phyloP scores from a whole-genome alignment of 2,113 vertebrate genomes.

The Athene cunicularia region DNA sequence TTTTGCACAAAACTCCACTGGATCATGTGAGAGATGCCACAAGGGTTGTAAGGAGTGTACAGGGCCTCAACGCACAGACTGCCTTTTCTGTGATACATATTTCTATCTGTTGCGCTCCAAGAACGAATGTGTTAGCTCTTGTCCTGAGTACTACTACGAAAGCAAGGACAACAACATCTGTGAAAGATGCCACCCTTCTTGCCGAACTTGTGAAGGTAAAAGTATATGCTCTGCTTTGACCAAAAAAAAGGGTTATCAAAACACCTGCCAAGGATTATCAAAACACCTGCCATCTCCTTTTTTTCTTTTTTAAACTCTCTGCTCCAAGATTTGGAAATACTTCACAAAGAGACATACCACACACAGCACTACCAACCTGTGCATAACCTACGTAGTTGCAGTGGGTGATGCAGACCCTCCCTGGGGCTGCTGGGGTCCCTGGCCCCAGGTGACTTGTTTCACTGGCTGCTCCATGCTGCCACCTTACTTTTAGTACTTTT shows the following conservation, averaged over 20 bases:
- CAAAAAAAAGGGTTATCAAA: background rate
- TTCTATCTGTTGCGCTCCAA: constrained; percentile 79
- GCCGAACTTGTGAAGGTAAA: constrained; percentile 84
- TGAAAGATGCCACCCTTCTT: constrained; percentile 86
- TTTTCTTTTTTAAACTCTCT: background rate
- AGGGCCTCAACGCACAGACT: constrained; percentile 75
- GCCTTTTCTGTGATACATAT: constrained; percentile 79
- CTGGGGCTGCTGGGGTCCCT: background rate
- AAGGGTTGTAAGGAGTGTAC: constrained; percentile 81
- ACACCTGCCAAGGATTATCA: background rate
- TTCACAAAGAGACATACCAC: background rate
- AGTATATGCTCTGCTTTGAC: background rate
- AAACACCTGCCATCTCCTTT: background rate
- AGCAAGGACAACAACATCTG: constrained; percentile 68
- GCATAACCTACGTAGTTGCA: background rate
- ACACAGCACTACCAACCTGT: background rate
- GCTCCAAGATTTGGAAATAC: background rate
- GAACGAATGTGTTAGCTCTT: constrained; percentile 77
- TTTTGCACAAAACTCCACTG: constrained; percentile 76
- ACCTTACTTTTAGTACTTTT: background rate
- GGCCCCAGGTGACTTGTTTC: background rate
- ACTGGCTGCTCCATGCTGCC: background rate
- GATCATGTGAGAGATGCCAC: constrained; percentile 82
- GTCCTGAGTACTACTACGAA: constrained; percentile 81
- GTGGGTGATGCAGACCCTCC: background rate